Conservation (phyloP, 2,888 invertebrate species). For the Cephus spinipes region DNA sequence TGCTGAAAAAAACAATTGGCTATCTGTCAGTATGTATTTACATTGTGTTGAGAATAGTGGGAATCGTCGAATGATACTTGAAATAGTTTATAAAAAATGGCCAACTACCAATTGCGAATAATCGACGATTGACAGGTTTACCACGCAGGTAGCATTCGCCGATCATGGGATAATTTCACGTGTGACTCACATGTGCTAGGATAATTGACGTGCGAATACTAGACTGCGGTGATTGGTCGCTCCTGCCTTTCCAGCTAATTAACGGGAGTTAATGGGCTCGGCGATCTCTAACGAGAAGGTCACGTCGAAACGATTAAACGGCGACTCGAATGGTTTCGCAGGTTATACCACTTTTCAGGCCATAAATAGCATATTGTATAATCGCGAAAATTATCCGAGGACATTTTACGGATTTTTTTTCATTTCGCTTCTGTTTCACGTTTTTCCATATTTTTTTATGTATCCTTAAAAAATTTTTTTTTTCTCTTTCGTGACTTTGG, state of each 20-base stretch:
- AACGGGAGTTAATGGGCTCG: background rate
- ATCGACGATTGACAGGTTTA: background rate
- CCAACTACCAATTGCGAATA: background rate
- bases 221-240: background rate
- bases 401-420: background rate
- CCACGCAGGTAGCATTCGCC: background rate
- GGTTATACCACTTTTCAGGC: background rate
- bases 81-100: background rate
- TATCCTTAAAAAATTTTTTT: background rate
- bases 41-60: background rate
- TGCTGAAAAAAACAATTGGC: background rate
- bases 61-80: background rate
- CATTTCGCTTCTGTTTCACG: too few relatives aligned
- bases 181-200: background rate
- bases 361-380: background rate
- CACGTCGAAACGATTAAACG: background rate
- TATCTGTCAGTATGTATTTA: background rate
- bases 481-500: background rate
- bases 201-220: background rate
- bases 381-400: background rate
- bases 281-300: background rate
- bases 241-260: background rate
- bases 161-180: background rate
- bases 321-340: background rate
- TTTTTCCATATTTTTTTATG: background rate